Evolutionary conservation across 2,888 invertebrate species (phyloP), one percentile per base, ranked within the genome.

Genomic region (Thymelicus lineola): DNA sequence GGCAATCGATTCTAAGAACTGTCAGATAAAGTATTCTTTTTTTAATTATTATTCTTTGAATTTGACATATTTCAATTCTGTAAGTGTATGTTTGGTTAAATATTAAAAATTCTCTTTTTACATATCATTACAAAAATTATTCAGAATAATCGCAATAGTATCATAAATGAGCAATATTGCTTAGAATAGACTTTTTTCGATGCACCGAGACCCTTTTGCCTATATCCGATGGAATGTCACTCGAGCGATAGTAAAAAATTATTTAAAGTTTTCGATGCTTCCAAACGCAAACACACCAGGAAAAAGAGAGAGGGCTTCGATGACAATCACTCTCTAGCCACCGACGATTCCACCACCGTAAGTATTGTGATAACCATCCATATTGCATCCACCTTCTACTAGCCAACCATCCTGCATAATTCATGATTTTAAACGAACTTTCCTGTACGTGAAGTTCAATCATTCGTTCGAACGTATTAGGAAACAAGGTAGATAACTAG

Each of bases 161-260:
- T 35, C 42, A 79, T 72, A 77, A 74, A 77, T 80, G 82, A 72
- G 77, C 76, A 55, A 75, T 78, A 80, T 82, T 80, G 79, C 77
- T 73, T 82, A 78, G 77, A 70, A 76, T 73, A 78, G 79, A 20
- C 76, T 75, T 70, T 73, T 73, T 83, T 82, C 81, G 71, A 90
- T 88, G 89, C 81, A 79, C 71, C 75, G 75, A 72, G 86, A 86
- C 77, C 81, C 81, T 46, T 84, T 86, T 60, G 79, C 80, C 68
- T 79, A 80, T 77, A 78, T 86, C 72, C 78, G 80, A 93, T 93
- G 93, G 93, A 92, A 80, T 87, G 88, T 86, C 86, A 90, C 79
- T 64, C 86, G 74, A 86, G 84, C 80, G 91, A 92, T 84, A 91
- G 90, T 77, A 91, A 91, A 82, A 91, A 90, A 86, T 74, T 92